Evolutionary conservation across 1,140 invertebrate species (phyloP).

Genomic region (Sipha flava): DNA sequence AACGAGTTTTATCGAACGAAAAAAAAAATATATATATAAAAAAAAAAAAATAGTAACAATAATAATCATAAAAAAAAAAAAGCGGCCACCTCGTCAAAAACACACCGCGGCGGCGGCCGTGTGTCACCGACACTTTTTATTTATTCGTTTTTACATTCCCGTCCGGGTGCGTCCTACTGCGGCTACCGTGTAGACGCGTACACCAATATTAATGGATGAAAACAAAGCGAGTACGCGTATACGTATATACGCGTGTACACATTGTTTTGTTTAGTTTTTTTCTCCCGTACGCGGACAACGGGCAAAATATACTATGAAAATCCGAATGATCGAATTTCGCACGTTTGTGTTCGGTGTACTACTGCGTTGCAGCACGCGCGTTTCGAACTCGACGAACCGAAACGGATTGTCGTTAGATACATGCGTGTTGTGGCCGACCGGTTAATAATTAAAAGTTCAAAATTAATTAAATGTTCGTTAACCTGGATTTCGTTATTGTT

Average conservation of each 20-base stretch:
- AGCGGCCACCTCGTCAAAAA: neutral
- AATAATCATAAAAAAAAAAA: too few relatives aligned
- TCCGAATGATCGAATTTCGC: neutral
- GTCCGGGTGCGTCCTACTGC: neutral
- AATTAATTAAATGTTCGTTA: too few relatives aligned
- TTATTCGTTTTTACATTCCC: neutral
- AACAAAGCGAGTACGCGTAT: too few relatives aligned
- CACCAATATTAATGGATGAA: neutral
- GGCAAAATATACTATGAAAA: neutral
- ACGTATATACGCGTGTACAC: too few relatives aligned
- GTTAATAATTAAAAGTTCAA: too few relatives aligned
- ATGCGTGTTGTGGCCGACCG: too few relatives aligned
- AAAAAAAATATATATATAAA: too few relatives aligned
- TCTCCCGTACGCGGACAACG: neutral
- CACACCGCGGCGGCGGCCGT: neutral
- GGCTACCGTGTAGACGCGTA: neutral
- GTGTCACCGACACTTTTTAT: conserved; percentile 1
- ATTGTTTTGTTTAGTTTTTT: neutral
- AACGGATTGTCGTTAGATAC: neutral
- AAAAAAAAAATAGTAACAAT: too few relatives aligned
- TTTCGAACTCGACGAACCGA: neutral
- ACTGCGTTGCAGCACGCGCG: neutral
- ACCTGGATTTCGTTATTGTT: too few relatives aligned
- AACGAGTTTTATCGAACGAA: neutral
- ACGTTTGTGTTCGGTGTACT: neutral